Percentiles rank a stretch among this genome's conserved stretches.
Evolutionary conservation across 2,113 vertebrate species (phyloP).

Genomic region (Phrynocephalus versicolor): DNA sequence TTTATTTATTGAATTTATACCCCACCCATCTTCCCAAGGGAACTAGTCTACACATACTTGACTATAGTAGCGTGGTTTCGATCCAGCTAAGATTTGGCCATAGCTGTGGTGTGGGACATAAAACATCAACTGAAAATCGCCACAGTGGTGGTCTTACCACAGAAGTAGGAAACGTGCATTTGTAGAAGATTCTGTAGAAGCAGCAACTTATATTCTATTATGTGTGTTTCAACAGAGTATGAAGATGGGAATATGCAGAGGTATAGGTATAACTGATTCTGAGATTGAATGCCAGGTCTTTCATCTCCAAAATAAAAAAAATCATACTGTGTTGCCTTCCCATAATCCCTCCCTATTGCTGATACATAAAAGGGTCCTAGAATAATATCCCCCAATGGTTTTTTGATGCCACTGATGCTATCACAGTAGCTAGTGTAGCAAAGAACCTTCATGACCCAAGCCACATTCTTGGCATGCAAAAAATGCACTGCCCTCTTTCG

Average conservation of each 20-base stretch:
- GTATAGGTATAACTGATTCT: too few relatives aligned
- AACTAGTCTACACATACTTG: too few relatives aligned
- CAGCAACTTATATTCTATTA: neutral
- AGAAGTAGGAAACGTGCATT: too few relatives aligned
- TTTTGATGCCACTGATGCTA: slow-evolving; percentile 56
- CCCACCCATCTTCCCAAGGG: too few relatives aligned
- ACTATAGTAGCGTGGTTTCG: neutral
- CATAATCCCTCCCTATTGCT: slow-evolving; percentile 32
- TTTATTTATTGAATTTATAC: too few relatives aligned
- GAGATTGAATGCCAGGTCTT: too few relatives aligned
- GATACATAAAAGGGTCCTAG: slow-evolving; percentile 50
- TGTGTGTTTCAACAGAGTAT: neutral
- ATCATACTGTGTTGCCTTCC: too few relatives aligned
- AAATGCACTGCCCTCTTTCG: slow-evolving; percentile 25
- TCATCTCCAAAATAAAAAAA: too few relatives aligned
- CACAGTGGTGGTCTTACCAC: too few relatives aligned
- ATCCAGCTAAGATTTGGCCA: neutral
- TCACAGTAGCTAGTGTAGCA: slow-evolving; percentile 44
- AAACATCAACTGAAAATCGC: neutral
- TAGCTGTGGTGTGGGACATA: neutral
- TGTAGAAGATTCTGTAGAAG: too few relatives aligned
- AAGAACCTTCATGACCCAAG: slow-evolving; percentile 35
- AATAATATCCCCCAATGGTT: slow-evolving; percentile 32
- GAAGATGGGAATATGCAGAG: neutral
- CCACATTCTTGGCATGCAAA: slow-evolving; percentile 46